Evolutionary conservation across 1,140 invertebrate species (phyloP).

Genomic region (Chrysopa pallens): DNA sequence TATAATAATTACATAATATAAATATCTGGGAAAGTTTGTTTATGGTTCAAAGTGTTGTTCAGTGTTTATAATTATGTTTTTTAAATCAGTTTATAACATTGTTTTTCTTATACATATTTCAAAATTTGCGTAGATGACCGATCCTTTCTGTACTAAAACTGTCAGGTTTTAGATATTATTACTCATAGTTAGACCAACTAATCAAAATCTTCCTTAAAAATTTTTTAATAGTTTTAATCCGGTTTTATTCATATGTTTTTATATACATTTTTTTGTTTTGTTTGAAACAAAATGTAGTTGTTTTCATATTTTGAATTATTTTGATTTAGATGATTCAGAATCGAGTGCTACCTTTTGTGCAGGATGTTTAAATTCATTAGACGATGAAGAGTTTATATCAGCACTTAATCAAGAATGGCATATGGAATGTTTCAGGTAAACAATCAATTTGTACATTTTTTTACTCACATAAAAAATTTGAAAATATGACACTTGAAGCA

Average conservation of each 20-base stretch:
- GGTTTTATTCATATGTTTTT: not conserved
- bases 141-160: not conserved
- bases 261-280: not conserved
- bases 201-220: not conserved
- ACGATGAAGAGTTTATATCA: slow-evolving; percentile 57
- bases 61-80: not conserved
- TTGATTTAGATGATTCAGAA: slow-evolving; percentile 12
- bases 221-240: not conserved
- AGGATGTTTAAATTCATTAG: slow-evolving; percentile 50
- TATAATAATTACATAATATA: not conserved
- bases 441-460: too few species aligned
- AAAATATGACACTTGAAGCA: too few species aligned
- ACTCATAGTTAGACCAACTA: not conserved
- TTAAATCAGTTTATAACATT: not conserved
- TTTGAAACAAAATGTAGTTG: not conserved
- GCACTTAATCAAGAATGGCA: slow-evolving; percentile 73
- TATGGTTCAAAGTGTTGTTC: not conserved
- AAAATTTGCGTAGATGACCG: not conserved
- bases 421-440: slow-evolving; percentile 69
- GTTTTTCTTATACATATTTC: not conserved
- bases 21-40: not conserved
- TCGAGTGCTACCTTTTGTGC: slow-evolving; percentile 30
- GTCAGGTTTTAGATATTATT: not conserved
- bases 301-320: not conserved
- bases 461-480: too few species aligned